Evolutionary conservation across 2,113 vertebrate genomes (phyloP), one percentile per base, ranked within the genome.

Genomic region (Perognathus longimembris): DNA sequence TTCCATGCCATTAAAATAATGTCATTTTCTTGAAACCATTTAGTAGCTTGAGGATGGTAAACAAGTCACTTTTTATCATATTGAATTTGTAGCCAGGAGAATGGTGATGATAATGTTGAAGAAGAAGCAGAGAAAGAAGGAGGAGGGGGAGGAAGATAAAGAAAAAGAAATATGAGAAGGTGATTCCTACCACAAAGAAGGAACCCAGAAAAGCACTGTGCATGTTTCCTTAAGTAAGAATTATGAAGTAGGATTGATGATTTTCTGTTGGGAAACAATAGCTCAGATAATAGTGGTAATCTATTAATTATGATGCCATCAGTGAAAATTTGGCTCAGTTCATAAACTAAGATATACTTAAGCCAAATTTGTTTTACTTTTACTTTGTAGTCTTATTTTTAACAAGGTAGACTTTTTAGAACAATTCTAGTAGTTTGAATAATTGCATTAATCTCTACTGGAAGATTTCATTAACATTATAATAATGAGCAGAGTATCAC

Each of bases 21-120:
- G 74, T 42, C 22, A 66, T 21, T 59, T 93, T 17, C 1, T n/a
- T 88, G 15, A 95, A 90, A 79, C 38, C 71, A 85, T 84, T 71
- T 77, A 87, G 24, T 69, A 36, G 11, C 30, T 64, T 1, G 22
- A 63, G 6, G 75, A 79, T 45, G 83, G 75, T 20, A 50, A 94
- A 70, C 21, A 91, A 79, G 22, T 66, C n/a, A 70, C 14, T 84
- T 71, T 32, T 4, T 11, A 3, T 10, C 18, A 89, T 34, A 15
- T 1, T 50, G 6, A 50, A 74, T 78, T 63, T 63, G 20, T 63
- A 50, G 1, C 28, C 38, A 66, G 8, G 9, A 50, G 32, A 36
- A 40, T 63, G 59, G 45, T 42, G 14, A 5, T 30, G 24, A 15
- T 3, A 12, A 26, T 24, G 50, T 15, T 63, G 15, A 54, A 54